Evolutionary conservation across 92 coral and sea anemone genomes (phyloP).

Genomic region (Phenganax stokvisi): DNA sequence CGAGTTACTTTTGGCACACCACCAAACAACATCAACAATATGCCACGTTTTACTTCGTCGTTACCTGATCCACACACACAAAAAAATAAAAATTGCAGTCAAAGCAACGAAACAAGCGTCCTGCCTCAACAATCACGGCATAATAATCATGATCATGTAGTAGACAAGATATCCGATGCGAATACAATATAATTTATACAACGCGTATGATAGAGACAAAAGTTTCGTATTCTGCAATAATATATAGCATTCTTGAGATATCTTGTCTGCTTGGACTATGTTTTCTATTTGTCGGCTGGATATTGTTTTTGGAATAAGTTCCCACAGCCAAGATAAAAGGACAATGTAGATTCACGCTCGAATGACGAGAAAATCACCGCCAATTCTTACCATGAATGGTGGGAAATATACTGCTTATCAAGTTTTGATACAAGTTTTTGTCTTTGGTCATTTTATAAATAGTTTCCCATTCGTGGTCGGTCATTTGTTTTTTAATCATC

Average conservation of each 20-base stretch:
- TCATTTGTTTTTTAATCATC: constrained; percentile 93
- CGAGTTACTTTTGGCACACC: constrained; percentile 92
- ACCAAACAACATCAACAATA: constrained; percentile 93
- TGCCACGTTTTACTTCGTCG: constrained; percentile 97
- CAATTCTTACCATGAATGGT: constrained; percentile 85
- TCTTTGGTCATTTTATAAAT: constrained; percentile 95
- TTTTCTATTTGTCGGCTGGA: no score
- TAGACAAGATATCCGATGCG: no score
- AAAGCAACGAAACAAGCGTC: not conserved
- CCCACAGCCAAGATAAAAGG: no score
- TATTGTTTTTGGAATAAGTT: not conserved
- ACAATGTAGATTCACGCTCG: no score
- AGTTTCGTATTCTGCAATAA: no score
- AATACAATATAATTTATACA: no score
- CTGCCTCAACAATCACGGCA: not conserved
- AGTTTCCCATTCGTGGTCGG: constrained; percentile 97
- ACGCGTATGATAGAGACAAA: no score
- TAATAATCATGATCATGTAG: no score
- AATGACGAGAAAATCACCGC: not conserved
- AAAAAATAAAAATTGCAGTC: not conserved
- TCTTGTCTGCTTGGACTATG: no score
- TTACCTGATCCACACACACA: constrained; percentile 51
- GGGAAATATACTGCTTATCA: constrained; percentile 91
- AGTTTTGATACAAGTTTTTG: constrained; percentile 83
- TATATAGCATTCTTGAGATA: no score